Evolutionary conservation across 1,140 invertebrate species (phyloP).

Genomic region (Cherax destructor): DNA sequence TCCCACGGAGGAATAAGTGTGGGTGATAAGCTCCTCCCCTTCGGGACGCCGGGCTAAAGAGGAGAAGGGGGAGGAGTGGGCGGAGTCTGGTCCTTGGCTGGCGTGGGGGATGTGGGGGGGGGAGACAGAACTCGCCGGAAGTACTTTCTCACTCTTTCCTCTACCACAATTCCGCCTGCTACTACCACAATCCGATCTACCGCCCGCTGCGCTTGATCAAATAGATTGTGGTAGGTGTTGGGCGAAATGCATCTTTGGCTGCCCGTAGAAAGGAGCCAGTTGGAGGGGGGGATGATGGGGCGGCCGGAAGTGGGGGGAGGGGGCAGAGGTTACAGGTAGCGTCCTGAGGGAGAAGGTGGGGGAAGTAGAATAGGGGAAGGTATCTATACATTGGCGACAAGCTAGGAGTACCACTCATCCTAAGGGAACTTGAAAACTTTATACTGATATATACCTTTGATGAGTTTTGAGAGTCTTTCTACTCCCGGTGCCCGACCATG

Average conservation of each 20-base stretch:
- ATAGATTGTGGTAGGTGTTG: not conserved
- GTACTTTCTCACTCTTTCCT: constrained; percentile 41
- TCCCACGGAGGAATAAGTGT: constrained; percentile 31
- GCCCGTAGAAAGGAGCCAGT: not conserved
- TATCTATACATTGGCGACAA: constrained; percentile 4
- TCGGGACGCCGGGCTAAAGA: constrained; percentile 32
- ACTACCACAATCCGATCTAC: not conserved
- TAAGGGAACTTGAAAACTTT: too few species aligned
- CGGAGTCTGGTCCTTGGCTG: constrained; percentile 14
- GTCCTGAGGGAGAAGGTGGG: constrained; percentile 45
- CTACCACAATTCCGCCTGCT: constrained; percentile 17
- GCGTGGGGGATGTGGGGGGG: not conserved
- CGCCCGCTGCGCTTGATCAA: not conserved
- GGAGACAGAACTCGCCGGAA: constrained; percentile 37
- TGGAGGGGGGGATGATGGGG: constrained; percentile 20
- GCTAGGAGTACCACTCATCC: too few species aligned
- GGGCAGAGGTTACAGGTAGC: constrained; percentile 63
- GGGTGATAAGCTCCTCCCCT: constrained; percentile 54
- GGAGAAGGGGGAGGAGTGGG: constrained; percentile 24
- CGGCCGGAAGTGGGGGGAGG: constrained; percentile 57
- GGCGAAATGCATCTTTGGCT: not conserved
- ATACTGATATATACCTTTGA: too few species aligned
- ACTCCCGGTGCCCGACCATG: too few species aligned
- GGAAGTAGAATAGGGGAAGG: constrained; percentile 8
- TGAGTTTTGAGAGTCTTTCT: too few species aligned